Base-by-base conservation (phyloP, 2,888 invertebrate genomes). In the Agonopterix alstromeriana region DNA sequence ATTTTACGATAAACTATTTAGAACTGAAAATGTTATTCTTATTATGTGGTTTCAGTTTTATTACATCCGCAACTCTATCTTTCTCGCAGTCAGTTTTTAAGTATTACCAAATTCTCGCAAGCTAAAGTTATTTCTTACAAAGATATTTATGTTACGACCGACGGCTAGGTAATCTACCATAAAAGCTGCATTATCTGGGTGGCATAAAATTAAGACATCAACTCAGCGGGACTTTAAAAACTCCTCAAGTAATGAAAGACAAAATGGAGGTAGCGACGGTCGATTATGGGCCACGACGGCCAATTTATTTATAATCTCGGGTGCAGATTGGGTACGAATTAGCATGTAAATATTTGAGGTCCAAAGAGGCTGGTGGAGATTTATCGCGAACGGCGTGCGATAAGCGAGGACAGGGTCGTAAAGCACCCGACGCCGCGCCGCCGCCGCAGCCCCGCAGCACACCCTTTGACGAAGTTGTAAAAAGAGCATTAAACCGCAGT, bases 281-380 rank as follows among this genome's bases (percentile, higher is more conserved):
- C 70, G 75, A 78, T 79, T 78, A 82, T 78, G 77, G 72, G 73
- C 73, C 77, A 67, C 72, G 60, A 63, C 67, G 66, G 70, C 69
- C 82, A 77, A 82, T 83, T 87, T 86, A 85, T 85, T 85, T 83
- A 87, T 86, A 87, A 87, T 86, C 87, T 86, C 81, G 79, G 81
- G 77, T 78, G 79, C 82, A 72, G 77, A 86, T 83, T 81, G 82
- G 73, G 83, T 82, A 84, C 77, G 85, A 86, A 88, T 87, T 87
- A 88, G 80, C 85, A 87, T 88, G 84, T 88, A 84, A 88, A 88
- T 88, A 88, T 87, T 88, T 85, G 81, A 88, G 76, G 86, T 86
- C 85, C 84, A 78, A 78, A 82, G 77, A 82, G 77, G 67, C 74
- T 76, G 75, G 79, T 69, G 68, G 77, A 84, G 88, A 88, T 87